phyloP scores from a whole-genome alignment of 1,140 invertebrate genomes.

The Cherax quadricarinatus region DNA sequence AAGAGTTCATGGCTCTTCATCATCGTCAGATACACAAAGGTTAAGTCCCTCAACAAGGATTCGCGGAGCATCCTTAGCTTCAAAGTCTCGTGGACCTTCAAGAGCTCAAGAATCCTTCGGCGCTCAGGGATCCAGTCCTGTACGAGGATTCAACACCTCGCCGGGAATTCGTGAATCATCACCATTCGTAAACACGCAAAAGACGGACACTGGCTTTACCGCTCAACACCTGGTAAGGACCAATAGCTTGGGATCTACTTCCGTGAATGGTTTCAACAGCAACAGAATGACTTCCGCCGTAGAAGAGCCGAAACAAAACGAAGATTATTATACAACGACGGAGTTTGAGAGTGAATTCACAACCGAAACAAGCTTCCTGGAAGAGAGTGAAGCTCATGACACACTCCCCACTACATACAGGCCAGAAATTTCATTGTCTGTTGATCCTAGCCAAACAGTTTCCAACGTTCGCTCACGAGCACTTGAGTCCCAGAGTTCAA shows the following conservation, averaged over 20 bases:
- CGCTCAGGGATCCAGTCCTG: background rate
- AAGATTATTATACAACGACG: constrained; percentile 19
- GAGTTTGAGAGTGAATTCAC: constrained; percentile 18
- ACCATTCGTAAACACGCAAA: background rate
- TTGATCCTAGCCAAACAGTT: background rate
- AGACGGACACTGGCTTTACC: background rate
- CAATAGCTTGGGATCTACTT: background rate
- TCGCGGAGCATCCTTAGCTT: background rate
- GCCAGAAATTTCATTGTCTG: background rate
- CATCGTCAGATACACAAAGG: background rate
- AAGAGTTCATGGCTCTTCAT: background rate
- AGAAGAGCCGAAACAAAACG: background rate
- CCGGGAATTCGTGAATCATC: background rate
- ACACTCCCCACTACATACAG: background rate
- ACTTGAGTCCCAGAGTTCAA: background rate
- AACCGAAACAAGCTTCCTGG: constrained; percentile 3
- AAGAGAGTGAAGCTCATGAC: background rate
- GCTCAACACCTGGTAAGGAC: background rate
- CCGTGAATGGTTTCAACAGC: background rate
- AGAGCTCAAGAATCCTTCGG: background rate
- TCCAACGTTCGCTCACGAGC: background rate
- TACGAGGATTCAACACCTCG: background rate
- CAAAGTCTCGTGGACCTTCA: background rate
- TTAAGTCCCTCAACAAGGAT: background rate
- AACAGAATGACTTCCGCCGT: background rate